These are phyloP conservation scores for Proales similis DNA, from an alignment of 1,140 invertebrate species.

Conservation along the genomic window DNA sequence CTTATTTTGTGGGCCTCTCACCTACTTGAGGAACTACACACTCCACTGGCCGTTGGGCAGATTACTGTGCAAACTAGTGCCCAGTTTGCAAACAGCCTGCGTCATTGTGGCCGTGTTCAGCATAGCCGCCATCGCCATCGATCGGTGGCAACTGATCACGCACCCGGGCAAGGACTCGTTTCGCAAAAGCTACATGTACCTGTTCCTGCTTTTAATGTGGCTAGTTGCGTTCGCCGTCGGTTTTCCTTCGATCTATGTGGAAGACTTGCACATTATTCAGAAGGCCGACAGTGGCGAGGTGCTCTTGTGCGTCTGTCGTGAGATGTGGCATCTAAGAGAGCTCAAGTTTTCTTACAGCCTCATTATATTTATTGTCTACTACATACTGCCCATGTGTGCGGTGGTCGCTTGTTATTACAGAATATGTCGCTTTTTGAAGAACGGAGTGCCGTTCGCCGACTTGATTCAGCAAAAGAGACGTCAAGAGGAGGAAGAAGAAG, in stretches of 20 bases:
- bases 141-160: slow-evolving; percentile 54
- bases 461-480: too few species aligned
- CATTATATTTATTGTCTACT: slow-evolving; percentile 4
- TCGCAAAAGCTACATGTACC: slow-evolving; percentile 9
- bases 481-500: slow-evolving; percentile 20
- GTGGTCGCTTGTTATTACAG: slow-evolving; percentile 19
- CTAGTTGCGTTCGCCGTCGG: slow-evolving; percentile 9
- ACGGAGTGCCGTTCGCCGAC: slow-evolving; percentile 27
- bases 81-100: slow-evolving; percentile 71
- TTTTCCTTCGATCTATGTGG: slow-evolving; percentile 17
- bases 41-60: slow-evolving; percentile 50
- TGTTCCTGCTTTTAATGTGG: slow-evolving; percentile 20
- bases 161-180: slow-evolving; percentile 7
- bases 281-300: slow-evolving; percentile 18
- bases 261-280: slow-evolving; percentile 1
- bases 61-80: slow-evolving; percentile 68
- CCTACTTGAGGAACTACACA: not conserved
- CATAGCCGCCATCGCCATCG: slow-evolving; percentile 78
- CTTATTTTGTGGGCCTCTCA: slow-evolving; percentile 18
- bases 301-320: slow-evolving; percentile 12
- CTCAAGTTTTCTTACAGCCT: not conserved
- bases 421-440: slow-evolving; percentile 19
- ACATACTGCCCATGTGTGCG: slow-evolving; percentile 5
- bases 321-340: slow-evolving; percentile 11
- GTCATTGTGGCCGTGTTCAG: slow-evolving; percentile 81